Conservation (phyloP, 2,113 vertebrate genomes). For the Natator depressus region DNA sequence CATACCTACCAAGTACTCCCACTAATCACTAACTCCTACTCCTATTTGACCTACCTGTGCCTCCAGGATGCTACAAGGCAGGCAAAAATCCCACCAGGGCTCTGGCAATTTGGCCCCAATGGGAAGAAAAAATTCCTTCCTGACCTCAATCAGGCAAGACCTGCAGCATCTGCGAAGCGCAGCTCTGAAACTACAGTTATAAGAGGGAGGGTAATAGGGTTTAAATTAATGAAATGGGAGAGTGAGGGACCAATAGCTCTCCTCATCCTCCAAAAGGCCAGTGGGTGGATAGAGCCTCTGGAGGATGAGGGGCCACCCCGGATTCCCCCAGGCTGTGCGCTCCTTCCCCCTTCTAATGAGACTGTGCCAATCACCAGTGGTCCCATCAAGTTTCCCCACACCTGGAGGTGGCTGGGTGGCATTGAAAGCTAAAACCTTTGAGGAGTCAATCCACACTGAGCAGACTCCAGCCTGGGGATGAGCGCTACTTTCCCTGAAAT, state of each 20-base stretch:
- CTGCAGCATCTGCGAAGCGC: background rate
- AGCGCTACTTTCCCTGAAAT: background rate
- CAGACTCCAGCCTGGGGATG: background rate
- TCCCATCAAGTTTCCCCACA: background rate
- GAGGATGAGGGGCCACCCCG: fast-evolving
- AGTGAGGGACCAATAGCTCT: background rate
- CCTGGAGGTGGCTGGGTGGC: background rate
- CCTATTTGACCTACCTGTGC: background rate
- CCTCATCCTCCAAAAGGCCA: background rate
- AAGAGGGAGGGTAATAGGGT: background rate
- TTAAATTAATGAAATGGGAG: background rate
- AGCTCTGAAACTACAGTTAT: background rate
- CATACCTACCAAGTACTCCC: background rate
- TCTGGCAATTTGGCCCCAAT: background rate
- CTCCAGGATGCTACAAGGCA: background rate
- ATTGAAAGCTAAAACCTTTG: background rate
- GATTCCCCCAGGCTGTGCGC: background rate
- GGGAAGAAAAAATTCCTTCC: background rate
- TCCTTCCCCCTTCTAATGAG: background rate
- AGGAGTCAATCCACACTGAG: background rate
- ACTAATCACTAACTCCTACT: background rate
- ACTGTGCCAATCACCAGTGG: background rate
- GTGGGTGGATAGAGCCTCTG: background rate
- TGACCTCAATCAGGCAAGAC: background rate
- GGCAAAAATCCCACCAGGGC: background rate